Conservation (phyloP, 2,888 invertebrate species). For the Netelia virgata region DNA sequence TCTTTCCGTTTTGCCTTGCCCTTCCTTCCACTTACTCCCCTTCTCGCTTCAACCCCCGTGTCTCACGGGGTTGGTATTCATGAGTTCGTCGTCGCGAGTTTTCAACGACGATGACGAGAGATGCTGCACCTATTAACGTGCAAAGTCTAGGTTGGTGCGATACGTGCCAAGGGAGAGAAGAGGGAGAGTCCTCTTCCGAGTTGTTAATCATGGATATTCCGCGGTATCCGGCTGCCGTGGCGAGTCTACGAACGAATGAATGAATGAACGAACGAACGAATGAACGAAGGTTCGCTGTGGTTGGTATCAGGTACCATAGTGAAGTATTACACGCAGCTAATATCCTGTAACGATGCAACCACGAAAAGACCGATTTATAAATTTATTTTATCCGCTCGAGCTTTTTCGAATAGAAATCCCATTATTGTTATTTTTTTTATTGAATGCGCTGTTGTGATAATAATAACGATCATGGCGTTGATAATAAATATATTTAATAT, state of each 20-base stretch:
- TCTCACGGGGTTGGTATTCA: conserved; percentile 11
- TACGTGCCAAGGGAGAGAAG: neutral
- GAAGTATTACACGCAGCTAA: neutral
- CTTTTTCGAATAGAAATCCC: neutral
- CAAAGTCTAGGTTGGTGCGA: conserved; percentile 9
- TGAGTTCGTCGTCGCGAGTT: conserved; percentile 43
- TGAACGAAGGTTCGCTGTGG: conserved; percentile 15
- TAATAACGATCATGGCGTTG: no score
- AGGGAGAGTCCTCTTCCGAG: conserved; percentile 36
- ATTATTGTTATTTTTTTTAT: no score
- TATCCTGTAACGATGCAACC: neutral
- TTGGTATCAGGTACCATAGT: conserved; percentile 18
- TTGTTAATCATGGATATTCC: conserved; percentile 49
- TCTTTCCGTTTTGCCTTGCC: conserved; percentile 30
- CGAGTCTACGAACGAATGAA: neutral
- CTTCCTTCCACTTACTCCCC: conserved; percentile 1
- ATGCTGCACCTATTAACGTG: conserved; percentile 44
- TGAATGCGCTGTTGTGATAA: no score
- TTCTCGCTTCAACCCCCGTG: neutral
- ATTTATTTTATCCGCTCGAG: neutral
- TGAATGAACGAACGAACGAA: conserved; percentile 14
- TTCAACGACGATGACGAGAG: conserved; percentile 44
- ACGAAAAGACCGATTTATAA: neutral
- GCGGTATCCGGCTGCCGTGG: neutral
- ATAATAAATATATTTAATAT: no score